Evolutionary conservation across 2,113 vertebrate genomes (phyloP).

Genomic region (Lipotes vexillifer): DNA sequence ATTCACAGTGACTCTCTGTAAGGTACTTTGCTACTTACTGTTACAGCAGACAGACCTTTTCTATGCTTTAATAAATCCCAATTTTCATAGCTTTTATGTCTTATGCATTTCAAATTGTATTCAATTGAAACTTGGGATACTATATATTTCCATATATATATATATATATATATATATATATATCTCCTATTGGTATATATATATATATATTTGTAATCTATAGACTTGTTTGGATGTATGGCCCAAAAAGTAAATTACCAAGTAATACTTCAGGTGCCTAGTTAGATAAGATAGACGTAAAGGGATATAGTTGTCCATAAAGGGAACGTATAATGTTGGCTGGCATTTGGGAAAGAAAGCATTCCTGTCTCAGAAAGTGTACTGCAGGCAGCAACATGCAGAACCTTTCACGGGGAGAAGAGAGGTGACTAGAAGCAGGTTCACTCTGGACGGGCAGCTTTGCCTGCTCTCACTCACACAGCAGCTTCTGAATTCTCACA

Average conservation of each 20-base stretch:
- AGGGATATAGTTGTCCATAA: slow-evolving; percentile 1
- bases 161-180: too few relatives aligned
- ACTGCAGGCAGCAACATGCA: neutral
- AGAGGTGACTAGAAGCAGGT: neutral
- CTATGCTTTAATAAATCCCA: slow-evolving; percentile 60
- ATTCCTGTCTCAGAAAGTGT: neutral
- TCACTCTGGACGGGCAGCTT: neutral
- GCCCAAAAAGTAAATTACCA: slow-evolving; percentile 49
- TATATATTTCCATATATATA: neutral
- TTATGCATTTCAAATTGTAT: slow-evolving; percentile 48
- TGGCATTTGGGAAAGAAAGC: neutral
- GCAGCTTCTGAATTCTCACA: neutral
- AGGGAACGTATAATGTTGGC: neutral
- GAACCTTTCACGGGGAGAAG: neutral
- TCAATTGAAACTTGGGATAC: slow-evolving; percentile 35
- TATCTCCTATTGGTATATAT: too few relatives aligned
- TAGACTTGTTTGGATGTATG: slow-evolving; percentile 53
- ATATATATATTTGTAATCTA: neutral
- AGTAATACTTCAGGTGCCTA: slow-evolving; percentile 26
- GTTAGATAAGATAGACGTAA: slow-evolving; percentile 56
- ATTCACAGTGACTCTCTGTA: neutral
- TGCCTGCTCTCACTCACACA: neutral
- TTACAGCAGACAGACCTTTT: slow-evolving; percentile 17
- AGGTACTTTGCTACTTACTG: slow-evolving; percentile 43
- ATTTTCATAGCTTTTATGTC: slow-evolving; percentile 55